Evolutionary conservation across 2,888 invertebrate genomes (phyloP), one percentile per base, ranked within the genome.

Genomic region (Chrysolina americana): DNA sequence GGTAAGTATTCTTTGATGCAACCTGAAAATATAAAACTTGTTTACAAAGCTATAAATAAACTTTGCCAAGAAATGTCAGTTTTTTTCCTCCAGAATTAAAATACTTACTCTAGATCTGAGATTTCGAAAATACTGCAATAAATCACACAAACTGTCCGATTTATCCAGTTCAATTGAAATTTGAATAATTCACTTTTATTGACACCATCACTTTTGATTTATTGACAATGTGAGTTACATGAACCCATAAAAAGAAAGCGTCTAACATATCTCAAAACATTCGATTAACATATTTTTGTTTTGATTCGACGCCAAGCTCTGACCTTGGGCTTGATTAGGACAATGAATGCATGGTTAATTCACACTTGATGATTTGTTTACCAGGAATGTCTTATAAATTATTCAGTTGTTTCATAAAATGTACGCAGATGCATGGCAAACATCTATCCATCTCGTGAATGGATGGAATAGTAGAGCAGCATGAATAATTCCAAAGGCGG

Each of bases 261-360:
- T 2, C 59, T 59, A 59, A 59, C n/a, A n/a, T 36, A 36, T 59
- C 28, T 28, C 36, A n/a, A 59, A 59, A 59, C 59, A 59, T 59
- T 28, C 36, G 28, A 59, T 59, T 59, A 59, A 36, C 59, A 59
- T 59, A 59, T 28, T 59, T 59, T 59, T 59, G 59, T 59, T 59
- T 59, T 59, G 59, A 59, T 59, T 59, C 36, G 10, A 28, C 15
- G 28, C 19, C 59, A n/a, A 59, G 28, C 13, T 28, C 17, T 36
- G 28, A 59, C 59, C 59, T 59, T 59, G 59, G 19, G n/a, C 50
- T 50, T 17, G 50, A 19, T 50, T 50, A 50, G 50, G 50, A 50
- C 19, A 19, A 50, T 50, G 50, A n/a, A 59, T 59, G 59, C 59
- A 59, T n/a, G 4, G 6, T 36, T 44, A 15, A 44, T 53, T 53